phyloP scores from a whole-genome alignment of 1,140 invertebrate genomes.

The Tetragnatha versicolor region DNA sequence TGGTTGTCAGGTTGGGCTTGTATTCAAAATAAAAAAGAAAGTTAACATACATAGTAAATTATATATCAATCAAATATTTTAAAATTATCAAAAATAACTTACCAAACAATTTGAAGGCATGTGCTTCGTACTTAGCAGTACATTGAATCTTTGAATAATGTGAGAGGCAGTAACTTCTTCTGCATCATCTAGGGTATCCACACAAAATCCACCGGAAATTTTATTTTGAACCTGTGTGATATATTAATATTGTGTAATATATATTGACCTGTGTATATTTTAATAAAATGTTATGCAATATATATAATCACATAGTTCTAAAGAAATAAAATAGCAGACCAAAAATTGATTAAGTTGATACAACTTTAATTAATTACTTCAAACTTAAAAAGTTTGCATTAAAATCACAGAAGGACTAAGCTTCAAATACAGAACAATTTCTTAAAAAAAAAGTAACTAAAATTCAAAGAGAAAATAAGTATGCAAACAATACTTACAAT shows the following conservation, averaged over 20 bases:
- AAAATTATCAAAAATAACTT: not conserved
- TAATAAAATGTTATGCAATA: no score
- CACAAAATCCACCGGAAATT: not conserved
- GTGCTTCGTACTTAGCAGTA: not conserved
- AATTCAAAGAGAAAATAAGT: not conserved
- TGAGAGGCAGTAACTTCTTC: not conserved
- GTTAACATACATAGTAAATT: no score
- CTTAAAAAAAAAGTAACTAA: not conserved
- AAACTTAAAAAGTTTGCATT: no score
- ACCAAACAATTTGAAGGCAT: slow-evolving; percentile 2
- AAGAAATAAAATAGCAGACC: no score
- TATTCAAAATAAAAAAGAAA: no score
- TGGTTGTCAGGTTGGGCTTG: no score
- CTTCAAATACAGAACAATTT: not conserved
- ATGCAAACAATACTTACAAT: not conserved
- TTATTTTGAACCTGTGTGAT: not conserved
- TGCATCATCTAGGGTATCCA: not conserved
- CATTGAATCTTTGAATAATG: slow-evolving; percentile 14
- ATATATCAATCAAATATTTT: not conserved
- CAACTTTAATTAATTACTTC: no score
- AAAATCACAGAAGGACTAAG: not conserved
- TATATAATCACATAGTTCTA: no score
- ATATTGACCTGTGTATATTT: no score
- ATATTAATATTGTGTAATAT: no score
- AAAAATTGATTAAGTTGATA: no score